Base-by-base conservation (phyloP, 2,113 vertebrate species). In the Poeciliopsis prolifica region DNA sequence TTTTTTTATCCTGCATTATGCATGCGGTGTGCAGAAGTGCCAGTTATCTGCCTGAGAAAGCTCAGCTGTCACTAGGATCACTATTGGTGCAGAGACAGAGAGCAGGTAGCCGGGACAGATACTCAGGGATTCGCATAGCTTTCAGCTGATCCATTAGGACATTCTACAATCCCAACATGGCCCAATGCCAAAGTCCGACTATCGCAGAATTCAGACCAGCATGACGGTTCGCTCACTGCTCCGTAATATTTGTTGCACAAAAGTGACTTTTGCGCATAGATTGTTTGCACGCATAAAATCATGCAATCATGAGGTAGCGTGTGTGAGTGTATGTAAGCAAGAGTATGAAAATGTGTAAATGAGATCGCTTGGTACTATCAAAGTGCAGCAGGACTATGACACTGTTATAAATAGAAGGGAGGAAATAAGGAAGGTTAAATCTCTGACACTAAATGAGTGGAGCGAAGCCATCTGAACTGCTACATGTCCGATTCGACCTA, bases 361-460 rank as follows among this genome's bases (percentile, higher is more conserved):
- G 90, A 91, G 91, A 89, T 89, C 86, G 87, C 89, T 91, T 91
- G 91, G 86, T 91, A 90, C 87, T 91, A 92, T 92, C 91, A 90
- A 83, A 90, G 88, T 89, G 86, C 92, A 91, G 83, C 83, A 86
- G 89, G 87, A 91, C 90, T 91, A 91, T 92, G 91, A 90, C 92
- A 91, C 88, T 74, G 84, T 92, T 93, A 93, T 87, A 90, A 92
- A 93, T 93, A 93, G 92, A 88, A 81, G 80, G 70, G 85, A 91
- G 92, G 92, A 92, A 93, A 89, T 90, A 81, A 89, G 80, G 84
- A 90, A 92, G 91, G 89, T 89, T 89, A 92, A 84, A 92, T 89
- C 87, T 73, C 85, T 88, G 85, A 83, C 75, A 77, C 83, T 86
- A 85, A 91, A 89, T 77, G 79, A 86, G 81, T 69, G 67, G 37